These are phyloP conservation scores for Poecilus cupreus DNA, from an alignment of 2,888 invertebrate genomes.

Conservation along the genomic window DNA sequence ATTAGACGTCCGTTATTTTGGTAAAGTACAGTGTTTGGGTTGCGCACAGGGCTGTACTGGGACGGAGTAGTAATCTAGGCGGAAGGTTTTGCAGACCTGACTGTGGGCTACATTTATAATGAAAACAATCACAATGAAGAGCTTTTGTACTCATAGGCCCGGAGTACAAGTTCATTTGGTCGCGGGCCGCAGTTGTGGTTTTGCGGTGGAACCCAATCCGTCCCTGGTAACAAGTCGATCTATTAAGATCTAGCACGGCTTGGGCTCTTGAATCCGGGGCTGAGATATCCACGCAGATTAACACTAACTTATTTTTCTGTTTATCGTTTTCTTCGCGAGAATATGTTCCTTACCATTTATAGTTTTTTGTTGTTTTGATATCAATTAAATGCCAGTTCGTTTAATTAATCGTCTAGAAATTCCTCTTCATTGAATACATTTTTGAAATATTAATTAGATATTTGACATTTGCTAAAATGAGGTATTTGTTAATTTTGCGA, in stretches of 20 bases:
- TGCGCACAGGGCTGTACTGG: background rate
- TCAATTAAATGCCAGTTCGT: background rate
- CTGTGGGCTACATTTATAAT: conserved; percentile 34
- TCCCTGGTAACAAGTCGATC: conserved; percentile 38
- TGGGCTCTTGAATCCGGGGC: background rate
- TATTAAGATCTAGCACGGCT: conserved; percentile 35
- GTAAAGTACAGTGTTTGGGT: background rate
- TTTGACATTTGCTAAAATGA: background rate
- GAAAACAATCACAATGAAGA: conserved; percentile 48
- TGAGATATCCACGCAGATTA: conserved; percentile 5
- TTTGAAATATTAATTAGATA: background rate
- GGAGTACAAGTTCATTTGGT: conserved; percentile 46
- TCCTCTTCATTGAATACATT: background rate
- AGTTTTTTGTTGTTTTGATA: background rate
- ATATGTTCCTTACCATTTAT: too few species aligned
- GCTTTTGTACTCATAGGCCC: conserved; percentile 49
- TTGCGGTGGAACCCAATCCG: conserved; percentile 43
- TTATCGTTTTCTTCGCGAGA: too few species aligned
- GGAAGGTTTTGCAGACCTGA: conserved; percentile 25
- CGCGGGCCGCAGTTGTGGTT: conserved; percentile 41
- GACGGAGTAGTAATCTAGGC: background rate
- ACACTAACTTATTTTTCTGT: background rate
- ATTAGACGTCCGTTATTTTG: background rate
- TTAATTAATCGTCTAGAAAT: background rate
- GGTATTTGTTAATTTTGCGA: background rate